These are phyloP conservation scores for Cynocephalus volans DNA, from an alignment of 2,113 vertebrate species.

Conservation along the genomic window DNA sequence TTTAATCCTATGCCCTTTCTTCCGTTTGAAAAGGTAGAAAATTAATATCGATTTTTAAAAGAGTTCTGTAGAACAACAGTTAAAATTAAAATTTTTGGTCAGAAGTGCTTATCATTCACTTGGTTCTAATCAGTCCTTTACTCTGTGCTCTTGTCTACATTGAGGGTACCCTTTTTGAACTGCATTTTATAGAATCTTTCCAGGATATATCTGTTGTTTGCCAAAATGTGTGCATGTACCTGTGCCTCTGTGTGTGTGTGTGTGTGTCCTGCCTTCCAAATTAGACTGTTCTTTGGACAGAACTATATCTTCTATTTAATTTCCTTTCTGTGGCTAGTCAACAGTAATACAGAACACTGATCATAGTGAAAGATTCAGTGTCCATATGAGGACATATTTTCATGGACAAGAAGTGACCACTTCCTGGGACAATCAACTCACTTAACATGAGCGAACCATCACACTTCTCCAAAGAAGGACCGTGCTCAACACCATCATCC, in stretches of 20 bases:
- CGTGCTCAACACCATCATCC: not conserved
- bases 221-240: not conserved
- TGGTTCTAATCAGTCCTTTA: conserved; percentile 1
- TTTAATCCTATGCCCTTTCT: not conserved
- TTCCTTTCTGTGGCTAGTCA: not conserved
- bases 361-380: not conserved
- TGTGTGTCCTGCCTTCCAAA: not conserved
- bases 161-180: not conserved
- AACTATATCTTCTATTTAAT: not conserved
- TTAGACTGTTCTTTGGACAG: not conserved
- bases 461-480: not conserved
- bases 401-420: not conserved
- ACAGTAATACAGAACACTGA: not conserved
- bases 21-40: conserved; percentile 35
- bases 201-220: not conserved
- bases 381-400: not conserved
- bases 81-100: not conserved
- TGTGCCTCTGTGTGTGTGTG: no score
- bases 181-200: not conserved
- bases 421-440: not conserved
- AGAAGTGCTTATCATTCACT: not conserved
- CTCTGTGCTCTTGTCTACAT: not conserved
- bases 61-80: not conserved
- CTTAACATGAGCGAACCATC: not conserved
- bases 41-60: not conserved